Percentiles rank a stretch among this genome's conserved stretches.
Evolutionary conservation across 2,888 invertebrate species (phyloP).

Genomic region (Erebia aethiops): DNA sequence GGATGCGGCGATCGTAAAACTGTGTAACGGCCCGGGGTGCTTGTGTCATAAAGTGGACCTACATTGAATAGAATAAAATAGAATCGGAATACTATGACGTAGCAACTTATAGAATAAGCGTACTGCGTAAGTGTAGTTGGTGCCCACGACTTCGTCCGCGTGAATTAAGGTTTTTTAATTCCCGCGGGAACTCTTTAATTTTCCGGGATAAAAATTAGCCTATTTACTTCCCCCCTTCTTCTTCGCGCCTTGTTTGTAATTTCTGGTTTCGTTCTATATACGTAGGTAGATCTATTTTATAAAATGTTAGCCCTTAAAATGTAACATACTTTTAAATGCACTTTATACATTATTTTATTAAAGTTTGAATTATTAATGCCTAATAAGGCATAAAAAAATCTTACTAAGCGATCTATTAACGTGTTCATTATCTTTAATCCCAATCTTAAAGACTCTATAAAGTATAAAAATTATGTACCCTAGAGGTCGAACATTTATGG

Average conservation of each 20-base stretch:
- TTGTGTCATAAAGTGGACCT: conserved; percentile 65
- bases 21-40: conserved; percentile 65
- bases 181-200: too few species aligned
- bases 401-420: not conserved
- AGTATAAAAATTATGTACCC: conserved; percentile 23
- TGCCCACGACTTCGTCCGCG: too few species aligned
- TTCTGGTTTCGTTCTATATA: not conserved
- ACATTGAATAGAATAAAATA: conserved; percentile 46
- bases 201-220: too few species aligned
- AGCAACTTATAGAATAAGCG: conserved; percentile 6
- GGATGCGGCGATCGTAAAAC: conserved; percentile 70
- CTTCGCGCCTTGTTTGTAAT: not conserved
- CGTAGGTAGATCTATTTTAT: too few species aligned
- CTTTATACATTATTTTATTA: too few species aligned
- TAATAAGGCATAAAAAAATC: not conserved
- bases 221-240: too few species aligned
- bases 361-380: not conserved
- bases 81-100: conserved; percentile 54
- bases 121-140: conserved; percentile 2
- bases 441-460: conserved; percentile 29
- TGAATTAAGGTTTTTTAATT: too few species aligned
- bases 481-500: conserved; percentile 18
- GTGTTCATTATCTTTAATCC: conserved; percentile 10
- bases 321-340: too few species aligned
- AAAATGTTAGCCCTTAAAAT: too few species aligned